phyloP scores from a whole-genome alignment of 2,888 invertebrate genomes.

The Eupithecia tripunctaria region DNA sequence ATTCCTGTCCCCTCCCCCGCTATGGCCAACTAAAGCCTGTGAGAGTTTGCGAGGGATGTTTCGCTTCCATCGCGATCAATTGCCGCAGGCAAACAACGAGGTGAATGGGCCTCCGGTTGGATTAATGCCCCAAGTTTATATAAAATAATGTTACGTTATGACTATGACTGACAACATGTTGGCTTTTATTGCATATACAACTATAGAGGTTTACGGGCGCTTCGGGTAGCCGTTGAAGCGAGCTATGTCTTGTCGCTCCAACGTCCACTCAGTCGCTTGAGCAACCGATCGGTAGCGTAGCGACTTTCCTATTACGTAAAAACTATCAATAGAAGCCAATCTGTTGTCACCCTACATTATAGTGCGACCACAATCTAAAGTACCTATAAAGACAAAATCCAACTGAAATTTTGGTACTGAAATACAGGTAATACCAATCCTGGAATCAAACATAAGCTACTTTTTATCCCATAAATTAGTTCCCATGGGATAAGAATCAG shows the following conservation, averaged over 20 bases:
- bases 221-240: too few relatives aligned
- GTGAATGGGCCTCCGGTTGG: conserved; percentile 23
- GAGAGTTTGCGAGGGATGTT: conserved; percentile 96
- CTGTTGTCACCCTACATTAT: neutral
- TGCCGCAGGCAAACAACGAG: conserved; percentile 52
- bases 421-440: too few relatives aligned
- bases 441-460: too few relatives aligned
- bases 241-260: neutral
- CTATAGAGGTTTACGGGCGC: too few relatives aligned
- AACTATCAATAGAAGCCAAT: neutral
- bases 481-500: too few relatives aligned
- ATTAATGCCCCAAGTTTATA: neutral
- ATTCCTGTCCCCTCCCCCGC: conserved; percentile 95
- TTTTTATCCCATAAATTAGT: too few relatives aligned
- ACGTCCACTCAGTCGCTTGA: neutral
- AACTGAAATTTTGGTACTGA: too few relatives aligned
- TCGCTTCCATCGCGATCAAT: conserved; percentile 66
- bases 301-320: neutral
- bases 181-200: neutral
- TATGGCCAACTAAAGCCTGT: conserved; percentile 97
- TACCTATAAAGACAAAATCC: neutral
- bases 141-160: neutral
- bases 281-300: too few relatives aligned
- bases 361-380: neutral
- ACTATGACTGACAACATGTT: neutral